These are phyloP conservation scores for Trididemnum nubilum DNA, from an alignment of 23 tunicate genomes.

Conservation along the genomic window DNA sequence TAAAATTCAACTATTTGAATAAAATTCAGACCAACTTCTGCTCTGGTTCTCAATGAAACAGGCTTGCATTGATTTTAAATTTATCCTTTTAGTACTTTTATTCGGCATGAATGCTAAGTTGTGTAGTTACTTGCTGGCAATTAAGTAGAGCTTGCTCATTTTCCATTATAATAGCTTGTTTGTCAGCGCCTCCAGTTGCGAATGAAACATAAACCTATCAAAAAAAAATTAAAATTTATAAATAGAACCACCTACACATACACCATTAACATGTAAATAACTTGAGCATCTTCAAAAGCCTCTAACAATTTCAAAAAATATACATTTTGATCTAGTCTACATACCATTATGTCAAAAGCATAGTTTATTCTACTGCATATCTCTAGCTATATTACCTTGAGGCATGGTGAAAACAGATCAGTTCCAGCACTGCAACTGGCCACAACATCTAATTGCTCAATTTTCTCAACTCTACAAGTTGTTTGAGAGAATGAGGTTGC, in stretches of 20 bases:
- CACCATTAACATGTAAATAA: too few relatives aligned
- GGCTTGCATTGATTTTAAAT: too few relatives aligned
- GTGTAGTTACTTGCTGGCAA: constrained; percentile 41
- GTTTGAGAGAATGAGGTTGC: constrained; percentile 46
- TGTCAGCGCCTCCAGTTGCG: constrained; percentile 17
- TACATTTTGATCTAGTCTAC: too few relatives aligned
- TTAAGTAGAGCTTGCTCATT: constrained; percentile 62
- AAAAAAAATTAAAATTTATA: not conserved
- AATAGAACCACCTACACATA: not conserved
- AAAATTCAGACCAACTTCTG: too few relatives aligned
- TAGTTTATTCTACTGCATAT: too few relatives aligned
- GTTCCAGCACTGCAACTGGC: constrained; percentile 65
- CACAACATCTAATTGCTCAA: not conserved
- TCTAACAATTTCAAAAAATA: too few relatives aligned
- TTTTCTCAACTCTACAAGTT: constrained; percentile 20
- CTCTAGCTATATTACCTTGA: constrained; percentile 9
- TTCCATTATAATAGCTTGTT: constrained; percentile 39
- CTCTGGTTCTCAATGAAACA: too few relatives aligned
- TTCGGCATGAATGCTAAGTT: too few relatives aligned
- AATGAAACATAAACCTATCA: constrained; percentile 31
- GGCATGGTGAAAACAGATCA: constrained; percentile 48
- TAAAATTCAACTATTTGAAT: too few relatives aligned
- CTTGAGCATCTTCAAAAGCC: too few relatives aligned
- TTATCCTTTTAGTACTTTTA: too few relatives aligned
- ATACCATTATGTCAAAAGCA: too few relatives aligned